A percentile compares a stretch with the other conserved stretches of the same genome.
These are phyloP conservation scores for Vanacampus margaritifer DNA, from an alignment of 2,113 vertebrate species.

Conservation along the genomic window DNA sequence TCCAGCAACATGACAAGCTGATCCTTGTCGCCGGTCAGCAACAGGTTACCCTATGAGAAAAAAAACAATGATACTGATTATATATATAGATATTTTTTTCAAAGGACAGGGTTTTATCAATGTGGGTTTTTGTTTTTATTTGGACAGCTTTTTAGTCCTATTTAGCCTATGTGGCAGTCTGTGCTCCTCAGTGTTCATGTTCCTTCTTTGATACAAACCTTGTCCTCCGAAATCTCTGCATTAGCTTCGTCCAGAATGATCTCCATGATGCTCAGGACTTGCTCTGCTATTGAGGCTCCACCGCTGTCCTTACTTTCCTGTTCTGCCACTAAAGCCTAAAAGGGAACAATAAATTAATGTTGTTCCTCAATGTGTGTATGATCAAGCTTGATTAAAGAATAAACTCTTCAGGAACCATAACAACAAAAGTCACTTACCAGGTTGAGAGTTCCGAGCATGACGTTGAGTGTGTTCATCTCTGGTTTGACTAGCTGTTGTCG, in stretches of 20 bases:
- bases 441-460: slow-evolving; percentile 97
- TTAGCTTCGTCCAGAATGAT: slow-evolving; percentile 98
- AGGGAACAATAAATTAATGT: background rate
- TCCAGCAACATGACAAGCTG: slow-evolving; percentile 97
- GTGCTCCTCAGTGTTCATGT: background rate
- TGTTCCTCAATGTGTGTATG: background rate
- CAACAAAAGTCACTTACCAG: slow-evolving; percentile 73
- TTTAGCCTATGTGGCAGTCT: background rate
- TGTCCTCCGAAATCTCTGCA: slow-evolving; percentile 95
- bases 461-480: slow-evolving; percentile 98
- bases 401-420: background rate
- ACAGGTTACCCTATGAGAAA: slow-evolving; percentile 83
- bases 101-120: background rate
- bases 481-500: slow-evolving; percentile 93
- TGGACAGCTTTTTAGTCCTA: background rate
- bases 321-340: slow-evolving; percentile 91
- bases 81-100: no score
- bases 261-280: slow-evolving; percentile 99
- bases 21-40: slow-evolving; percentile 95
- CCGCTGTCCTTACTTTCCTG: slow-evolving; percentile 98
- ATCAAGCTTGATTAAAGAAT: background rate
- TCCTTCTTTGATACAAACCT: slow-evolving; percentile 69
- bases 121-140: background rate
- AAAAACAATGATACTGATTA: slow-evolving; percentile 6
- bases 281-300: slow-evolving; percentile 92